These are phyloP conservation scores for Macaca fascicularis DNA, from an alignment of 2,113 vertebrate genomes.

Conservation along the genomic window DNA sequence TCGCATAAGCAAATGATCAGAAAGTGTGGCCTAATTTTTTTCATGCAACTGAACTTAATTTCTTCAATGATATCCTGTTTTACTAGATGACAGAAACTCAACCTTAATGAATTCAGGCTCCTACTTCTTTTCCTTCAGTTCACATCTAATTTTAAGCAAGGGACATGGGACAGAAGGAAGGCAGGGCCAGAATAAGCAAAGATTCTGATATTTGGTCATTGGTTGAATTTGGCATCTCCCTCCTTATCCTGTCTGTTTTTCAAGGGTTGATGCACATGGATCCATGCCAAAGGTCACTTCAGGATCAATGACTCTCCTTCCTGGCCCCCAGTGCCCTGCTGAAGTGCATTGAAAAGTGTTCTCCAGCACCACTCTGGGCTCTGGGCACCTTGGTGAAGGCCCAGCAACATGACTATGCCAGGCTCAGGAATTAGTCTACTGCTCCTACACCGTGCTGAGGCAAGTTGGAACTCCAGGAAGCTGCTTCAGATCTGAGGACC, in stretches of 20 bases:
- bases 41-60: neutral
- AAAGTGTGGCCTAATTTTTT: neutral
- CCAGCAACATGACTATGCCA: neutral
- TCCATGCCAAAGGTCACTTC: conserved; percentile 27
- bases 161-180: neutral
- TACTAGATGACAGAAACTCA: neutral
- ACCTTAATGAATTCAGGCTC: neutral
- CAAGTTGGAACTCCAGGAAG: neutral
- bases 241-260: neutral
- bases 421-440: neutral
- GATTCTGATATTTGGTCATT: neutral
- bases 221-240: conserved; percentile 26
- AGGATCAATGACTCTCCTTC: neutral
- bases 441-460: neutral
- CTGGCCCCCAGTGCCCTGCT: neutral
- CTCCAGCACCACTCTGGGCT: neutral
- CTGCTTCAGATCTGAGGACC: neutral
- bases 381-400: neutral
- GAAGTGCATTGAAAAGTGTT: neutral
- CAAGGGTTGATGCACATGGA: neutral
- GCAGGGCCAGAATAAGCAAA: neutral
- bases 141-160: conserved; percentile 1
- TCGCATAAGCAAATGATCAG: neutral
- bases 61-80: neutral
- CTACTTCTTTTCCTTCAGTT: neutral